Evolutionary conservation across 1,140 invertebrate genomes (phyloP).

Genomic region (Heliconius nattereri): DNA sequence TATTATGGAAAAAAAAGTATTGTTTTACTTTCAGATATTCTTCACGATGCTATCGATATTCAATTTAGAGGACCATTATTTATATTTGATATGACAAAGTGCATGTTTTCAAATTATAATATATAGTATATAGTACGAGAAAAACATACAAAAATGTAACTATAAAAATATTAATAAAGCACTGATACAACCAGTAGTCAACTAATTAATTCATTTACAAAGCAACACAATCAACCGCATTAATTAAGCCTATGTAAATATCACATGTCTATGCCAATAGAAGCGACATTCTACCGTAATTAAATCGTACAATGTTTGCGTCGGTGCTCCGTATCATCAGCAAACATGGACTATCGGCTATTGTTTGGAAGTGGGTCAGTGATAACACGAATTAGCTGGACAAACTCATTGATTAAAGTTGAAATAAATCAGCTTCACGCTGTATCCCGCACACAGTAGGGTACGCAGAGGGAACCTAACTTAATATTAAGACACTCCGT

Average conservation of each 20-base stretch:
- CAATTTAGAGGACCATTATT: no score
- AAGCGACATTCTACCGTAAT: conserved; percentile 4
- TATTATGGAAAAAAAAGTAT: no score
- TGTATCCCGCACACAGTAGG: background rate
- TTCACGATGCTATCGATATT: no score
- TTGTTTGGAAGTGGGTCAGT: conserved; percentile 49
- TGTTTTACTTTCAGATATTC: no score
- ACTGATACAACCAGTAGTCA: background rate
- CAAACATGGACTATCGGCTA: conserved; percentile 43
- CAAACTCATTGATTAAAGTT: conserved; percentile 49
- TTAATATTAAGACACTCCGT: no score
- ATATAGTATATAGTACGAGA: no score
- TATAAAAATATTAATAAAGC: background rate
- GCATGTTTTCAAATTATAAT: no score
- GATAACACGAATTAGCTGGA: conserved; percentile 48
- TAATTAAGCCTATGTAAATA: conserved; percentile 9
- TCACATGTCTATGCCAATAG: background rate
- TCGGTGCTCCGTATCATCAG: background rate
- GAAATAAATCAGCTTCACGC: no score
- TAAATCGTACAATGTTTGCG: conserved; percentile 16
- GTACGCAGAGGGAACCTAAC: background rate
- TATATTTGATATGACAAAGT: no score
- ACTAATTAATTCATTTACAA: background rate
- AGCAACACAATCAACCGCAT: background rate
- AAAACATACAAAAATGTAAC: background rate